Conservation (phyloP, 2,888 invertebrate genomes). For the Escarpia spicata region DNA sequence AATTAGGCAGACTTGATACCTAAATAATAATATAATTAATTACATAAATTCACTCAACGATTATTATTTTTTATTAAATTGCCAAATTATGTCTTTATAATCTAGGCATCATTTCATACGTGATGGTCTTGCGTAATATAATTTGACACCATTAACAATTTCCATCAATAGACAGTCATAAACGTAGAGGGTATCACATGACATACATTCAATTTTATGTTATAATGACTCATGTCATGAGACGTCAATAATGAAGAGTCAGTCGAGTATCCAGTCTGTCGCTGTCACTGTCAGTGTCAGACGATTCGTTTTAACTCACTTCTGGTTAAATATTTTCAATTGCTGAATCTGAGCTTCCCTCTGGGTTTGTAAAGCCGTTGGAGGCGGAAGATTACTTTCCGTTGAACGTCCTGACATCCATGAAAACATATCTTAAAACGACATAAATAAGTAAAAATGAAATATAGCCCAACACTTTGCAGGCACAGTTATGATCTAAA, state of each 20-base stretch:
- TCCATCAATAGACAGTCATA: background rate
- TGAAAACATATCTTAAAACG: background rate
- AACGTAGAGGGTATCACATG: background rate
- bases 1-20: no score
- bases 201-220: background rate
- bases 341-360: slow-evolving; percentile 59
- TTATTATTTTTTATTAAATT: no score
- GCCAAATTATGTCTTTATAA: no score
- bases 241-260: background rate
- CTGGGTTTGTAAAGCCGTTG: slow-evolving; percentile 59
- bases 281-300: background rate
- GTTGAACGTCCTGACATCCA: slow-evolving; percentile 36
- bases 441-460: background rate
- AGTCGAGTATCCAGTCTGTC: background rate
- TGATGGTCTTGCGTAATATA: no score
- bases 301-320: slow-evolving; percentile 42
- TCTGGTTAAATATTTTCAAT: slow-evolving; percentile 50
- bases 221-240: background rate
- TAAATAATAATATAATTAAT: no score
- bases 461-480: background rate
- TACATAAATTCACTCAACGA: no score
- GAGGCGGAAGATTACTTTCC: slow-evolving; percentile 36
- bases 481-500: background rate
- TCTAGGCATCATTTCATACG: no score
- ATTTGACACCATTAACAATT: background rate